A percentile compares a stretch with the other conserved stretches of the same genome.
Evolutionary conservation across 2,888 invertebrate species (phyloP).

Genomic region (Capitulum mitella): DNA sequence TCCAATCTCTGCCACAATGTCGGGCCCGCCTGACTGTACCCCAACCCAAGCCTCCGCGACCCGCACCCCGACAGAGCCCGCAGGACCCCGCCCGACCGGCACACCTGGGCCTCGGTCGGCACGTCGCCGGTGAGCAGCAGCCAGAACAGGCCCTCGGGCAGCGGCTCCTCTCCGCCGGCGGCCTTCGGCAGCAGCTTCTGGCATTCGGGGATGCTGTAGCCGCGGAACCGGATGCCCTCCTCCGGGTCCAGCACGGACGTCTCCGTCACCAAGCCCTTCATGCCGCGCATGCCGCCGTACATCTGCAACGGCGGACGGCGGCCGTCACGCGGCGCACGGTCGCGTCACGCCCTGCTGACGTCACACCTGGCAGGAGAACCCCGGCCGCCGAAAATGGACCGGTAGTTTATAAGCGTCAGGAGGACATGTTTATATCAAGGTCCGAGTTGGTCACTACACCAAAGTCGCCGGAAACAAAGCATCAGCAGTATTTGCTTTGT

Average conservation of each 20-base stretch:
- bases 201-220: conserved; percentile 86
- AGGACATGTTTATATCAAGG: background rate
- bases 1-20: too few relatives aligned
- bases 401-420: background rate
- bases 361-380: background rate
- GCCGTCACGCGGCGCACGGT: background rate
- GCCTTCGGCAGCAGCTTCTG: conserved; percentile 79
- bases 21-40: too few relatives aligned
- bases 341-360: background rate
- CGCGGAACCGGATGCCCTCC: conserved; percentile 91
- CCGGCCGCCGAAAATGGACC: background rate
- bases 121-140: conserved; percentile 80
- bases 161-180: conserved; percentile 67
- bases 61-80: background rate
- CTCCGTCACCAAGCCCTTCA: conserved; percentile 89
- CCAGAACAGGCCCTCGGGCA: conserved; percentile 94
- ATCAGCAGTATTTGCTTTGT: background rate
- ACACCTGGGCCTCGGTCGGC: conserved; percentile 69
- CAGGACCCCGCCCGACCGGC: too few relatives aligned
- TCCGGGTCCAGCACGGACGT: conserved; percentile 91
- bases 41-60: background rate
- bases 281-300: conserved; percentile 92
- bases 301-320: conserved; percentile 43
- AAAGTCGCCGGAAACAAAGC: background rate
- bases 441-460: too few relatives aligned